Percentiles rank a stretch among this genome's conserved stretches.
phyloP scores from a whole-genome alignment of 2,797 vertebrate species.

The Lepilemur septentrionalis region DNA sequence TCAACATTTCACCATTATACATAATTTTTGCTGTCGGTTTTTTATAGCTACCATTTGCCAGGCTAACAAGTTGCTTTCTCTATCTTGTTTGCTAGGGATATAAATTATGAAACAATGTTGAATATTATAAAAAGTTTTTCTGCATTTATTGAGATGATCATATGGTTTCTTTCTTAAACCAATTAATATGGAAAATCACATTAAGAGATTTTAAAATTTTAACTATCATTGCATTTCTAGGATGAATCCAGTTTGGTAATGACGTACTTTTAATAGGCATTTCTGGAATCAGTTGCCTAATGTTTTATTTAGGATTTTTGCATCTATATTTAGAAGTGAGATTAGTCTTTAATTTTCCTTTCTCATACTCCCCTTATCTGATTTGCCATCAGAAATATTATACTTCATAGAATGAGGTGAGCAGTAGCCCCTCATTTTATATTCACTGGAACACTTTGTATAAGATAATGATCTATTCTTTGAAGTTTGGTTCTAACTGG shows the following conservation, averaged over 20 bases:
- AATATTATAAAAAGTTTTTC: background rate
- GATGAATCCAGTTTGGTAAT: constrained; percentile 12
- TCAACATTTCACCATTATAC: background rate
- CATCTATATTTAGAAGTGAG: constrained; percentile 28
- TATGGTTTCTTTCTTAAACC: background rate
- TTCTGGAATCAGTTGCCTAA: constrained; percentile 6
- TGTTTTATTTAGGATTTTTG: constrained; percentile 32
- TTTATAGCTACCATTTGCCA: background rate
- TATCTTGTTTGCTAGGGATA: background rate
- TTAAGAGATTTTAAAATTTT: constrained; percentile 20
- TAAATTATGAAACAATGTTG: constrained; percentile 5
- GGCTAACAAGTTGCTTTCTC: background rate
- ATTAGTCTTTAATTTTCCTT: background rate
- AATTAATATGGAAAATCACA: background rate
- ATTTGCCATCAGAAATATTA: constrained; percentile 30
- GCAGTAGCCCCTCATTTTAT: constrained; percentile 28
- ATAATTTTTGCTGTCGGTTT: background rate
- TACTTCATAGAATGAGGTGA: constrained; percentile 2
- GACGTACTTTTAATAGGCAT: constrained; percentile 21
- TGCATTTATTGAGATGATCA: background rate
- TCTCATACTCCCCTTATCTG: constrained; percentile 23
- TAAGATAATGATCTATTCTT: constrained; percentile 8
- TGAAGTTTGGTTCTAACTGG: constrained; percentile 2
- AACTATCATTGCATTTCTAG: background rate
- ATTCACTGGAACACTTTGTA: constrained; percentile 23